Evolutionary conservation across 2,113 vertebrate species (phyloP).

Genomic region (Coregonus clupeaformis): DNA sequence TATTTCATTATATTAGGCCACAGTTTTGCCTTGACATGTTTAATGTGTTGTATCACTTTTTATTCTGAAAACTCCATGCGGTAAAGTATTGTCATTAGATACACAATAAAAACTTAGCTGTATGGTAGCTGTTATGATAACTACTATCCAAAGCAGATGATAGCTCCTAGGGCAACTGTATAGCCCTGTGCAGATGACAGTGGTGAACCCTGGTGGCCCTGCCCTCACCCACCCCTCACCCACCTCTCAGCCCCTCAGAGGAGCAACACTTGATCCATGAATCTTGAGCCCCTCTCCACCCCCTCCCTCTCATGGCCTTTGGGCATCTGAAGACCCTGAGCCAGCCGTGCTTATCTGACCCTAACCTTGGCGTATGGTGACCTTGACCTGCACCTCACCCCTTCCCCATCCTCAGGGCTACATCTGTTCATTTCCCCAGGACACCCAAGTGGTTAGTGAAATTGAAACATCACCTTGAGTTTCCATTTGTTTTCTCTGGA

Average conservation of each 20-base stretch:
- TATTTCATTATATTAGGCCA: neutral
- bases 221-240: conserved; percentile 42
- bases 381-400: conserved; percentile 81
- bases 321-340: conserved; percentile 72
- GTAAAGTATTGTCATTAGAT: conserved; percentile 8
- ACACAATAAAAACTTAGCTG: conserved; percentile 38
- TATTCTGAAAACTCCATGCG: neutral
- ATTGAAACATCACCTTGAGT: conserved; percentile 84
- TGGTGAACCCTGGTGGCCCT: conserved; percentile 54
- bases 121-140: conserved; percentile 3
- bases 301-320: conserved; percentile 67
- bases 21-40: too few relatives aligned
- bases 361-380: conserved; percentile 84
- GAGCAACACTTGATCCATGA: conserved; percentile 76
- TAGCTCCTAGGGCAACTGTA: conserved; percentile 42
- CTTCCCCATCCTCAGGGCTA: conserved; percentile 73
- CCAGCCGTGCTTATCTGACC: conserved; percentile 80
- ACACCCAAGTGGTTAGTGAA: conserved; percentile 80
- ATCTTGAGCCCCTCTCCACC: conserved; percentile 55
- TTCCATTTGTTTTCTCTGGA: conserved; percentile 81
- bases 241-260: conserved; percentile 54
- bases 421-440: conserved; percentile 79
- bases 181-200: conserved; percentile 58
- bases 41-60: neutral
- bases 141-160: conserved; percentile 30